Evolutionary conservation across 2,797 vertebrate species (phyloP).

Genomic region (Octomys mimax): DNA sequence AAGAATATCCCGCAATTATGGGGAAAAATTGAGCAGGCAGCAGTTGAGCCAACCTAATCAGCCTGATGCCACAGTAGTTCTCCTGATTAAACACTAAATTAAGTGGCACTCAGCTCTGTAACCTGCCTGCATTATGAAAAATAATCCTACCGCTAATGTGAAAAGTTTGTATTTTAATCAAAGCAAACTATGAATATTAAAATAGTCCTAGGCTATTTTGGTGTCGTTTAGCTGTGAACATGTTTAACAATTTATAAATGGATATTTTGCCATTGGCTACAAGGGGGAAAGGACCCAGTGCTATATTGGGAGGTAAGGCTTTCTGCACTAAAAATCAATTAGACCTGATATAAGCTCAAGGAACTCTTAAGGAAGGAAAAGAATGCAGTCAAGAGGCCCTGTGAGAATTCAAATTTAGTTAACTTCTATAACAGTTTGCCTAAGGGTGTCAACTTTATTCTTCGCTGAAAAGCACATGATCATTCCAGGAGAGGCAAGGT

Average conservation of each 20-base stretch:
- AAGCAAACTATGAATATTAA: slow-evolving; percentile 83
- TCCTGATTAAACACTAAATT: slow-evolving; percentile 92
- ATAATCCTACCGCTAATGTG: slow-evolving; percentile 73
- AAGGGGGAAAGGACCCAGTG: slow-evolving; percentile 20
- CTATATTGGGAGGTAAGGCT: slow-evolving; percentile 58
- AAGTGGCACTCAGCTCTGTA: slow-evolving; percentile 88
- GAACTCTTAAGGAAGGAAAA: slow-evolving; percentile 60
- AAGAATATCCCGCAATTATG: slow-evolving; percentile 94
- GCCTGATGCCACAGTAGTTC: slow-evolving; percentile 85
- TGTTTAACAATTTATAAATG: slow-evolving; percentile 73
- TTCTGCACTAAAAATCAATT: slow-evolving; percentile 74
- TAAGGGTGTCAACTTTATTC: slow-evolving; percentile 64
- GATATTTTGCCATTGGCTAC: slow-evolving; percentile 60
- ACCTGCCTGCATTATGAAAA: slow-evolving; percentile 84
- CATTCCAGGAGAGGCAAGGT: background rate
- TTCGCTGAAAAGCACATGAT: slow-evolving; percentile 41
- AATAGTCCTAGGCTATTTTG: slow-evolving; percentile 71
- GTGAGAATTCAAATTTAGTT: slow-evolving; percentile 79
- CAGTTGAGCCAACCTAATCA: slow-evolving; percentile 87
- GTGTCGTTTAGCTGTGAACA: slow-evolving; percentile 69
- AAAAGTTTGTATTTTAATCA: slow-evolving; percentile 80
- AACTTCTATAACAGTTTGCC: slow-evolving; percentile 72
- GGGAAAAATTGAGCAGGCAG: slow-evolving; percentile 90
- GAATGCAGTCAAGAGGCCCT: slow-evolving; percentile 64
- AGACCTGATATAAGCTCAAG: slow-evolving; percentile 71